Evolutionary conservation across 2,888 invertebrate species (phyloP).

Genomic region (Lasioglossum figueresi): DNA sequence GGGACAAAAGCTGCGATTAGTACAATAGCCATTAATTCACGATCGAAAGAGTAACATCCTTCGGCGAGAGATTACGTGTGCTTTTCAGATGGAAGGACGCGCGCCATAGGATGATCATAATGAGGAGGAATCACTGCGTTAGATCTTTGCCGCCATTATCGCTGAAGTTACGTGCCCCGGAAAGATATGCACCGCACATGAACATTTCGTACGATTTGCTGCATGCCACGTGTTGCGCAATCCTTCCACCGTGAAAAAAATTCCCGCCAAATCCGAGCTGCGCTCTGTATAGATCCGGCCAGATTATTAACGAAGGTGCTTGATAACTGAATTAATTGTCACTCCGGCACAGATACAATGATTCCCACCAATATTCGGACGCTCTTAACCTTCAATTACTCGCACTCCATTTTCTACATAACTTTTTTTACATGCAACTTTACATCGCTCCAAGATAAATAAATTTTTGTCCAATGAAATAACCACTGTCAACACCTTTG

Average conservation of each 20-base stretch:
- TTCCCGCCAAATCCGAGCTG: constrained; percentile 7
- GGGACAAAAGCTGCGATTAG: background rate
- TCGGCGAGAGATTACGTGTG: background rate
- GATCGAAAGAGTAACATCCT: constrained; percentile 8
- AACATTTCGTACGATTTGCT: constrained; percentile 29
- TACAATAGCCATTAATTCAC: constrained; percentile 1
- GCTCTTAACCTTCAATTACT: too few relatives aligned
- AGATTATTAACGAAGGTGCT: background rate
- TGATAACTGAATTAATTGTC: background rate
- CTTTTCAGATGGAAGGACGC: constrained; percentile 29
- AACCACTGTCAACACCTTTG: too few relatives aligned
- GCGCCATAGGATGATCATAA: constrained; percentile 3
- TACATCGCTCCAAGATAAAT: too few relatives aligned
- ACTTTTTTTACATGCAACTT: too few relatives aligned
- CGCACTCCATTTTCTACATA: too few relatives aligned
- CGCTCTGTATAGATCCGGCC: background rate
- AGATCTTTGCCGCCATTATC: constrained; percentile 38
- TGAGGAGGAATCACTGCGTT: constrained; percentile 26
- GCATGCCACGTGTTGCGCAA: constrained; percentile 36
- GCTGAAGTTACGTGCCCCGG: constrained; percentile 43
- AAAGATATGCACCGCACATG: constrained; percentile 22
- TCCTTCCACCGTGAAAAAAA: background rate
- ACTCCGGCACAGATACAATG: background rate
- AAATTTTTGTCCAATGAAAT: too few relatives aligned
- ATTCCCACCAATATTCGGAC: too few relatives aligned